phyloP scores from a whole-genome alignment of 2,797 vertebrate species.

The Eleutherodactylus coqui region DNA sequence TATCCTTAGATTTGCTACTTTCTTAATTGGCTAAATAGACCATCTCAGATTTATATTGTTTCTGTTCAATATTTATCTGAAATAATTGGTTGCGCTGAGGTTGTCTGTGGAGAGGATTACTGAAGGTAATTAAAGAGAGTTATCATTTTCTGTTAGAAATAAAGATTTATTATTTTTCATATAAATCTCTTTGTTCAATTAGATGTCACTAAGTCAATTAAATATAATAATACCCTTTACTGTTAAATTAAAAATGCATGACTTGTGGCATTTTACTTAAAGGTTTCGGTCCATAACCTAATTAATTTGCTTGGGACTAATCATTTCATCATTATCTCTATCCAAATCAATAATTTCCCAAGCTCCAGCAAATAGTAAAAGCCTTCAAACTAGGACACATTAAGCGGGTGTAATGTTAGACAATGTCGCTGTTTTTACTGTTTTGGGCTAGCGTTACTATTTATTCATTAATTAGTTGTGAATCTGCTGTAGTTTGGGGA shows the following conservation, averaged over 20 bases:
- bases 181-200: slow-evolving; percentile 35
- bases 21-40: slow-evolving; percentile 19
- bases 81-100: slow-evolving; percentile 17
- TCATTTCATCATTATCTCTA: not conserved
- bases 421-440: too few species aligned
- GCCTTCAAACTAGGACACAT: too few species aligned
- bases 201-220: slow-evolving; percentile 32
- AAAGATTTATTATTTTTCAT: not conserved
- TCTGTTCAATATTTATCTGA: slow-evolving; percentile 3
- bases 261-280: not conserved
- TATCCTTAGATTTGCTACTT: not conserved
- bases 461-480: too few species aligned
- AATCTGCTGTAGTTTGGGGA: too few species aligned
- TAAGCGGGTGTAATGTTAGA: too few species aligned
- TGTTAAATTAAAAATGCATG: not conserved
- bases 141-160: slow-evolving; percentile 9
- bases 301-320: not conserved
- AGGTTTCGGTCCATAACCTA: not conserved
- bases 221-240: slow-evolving; percentile 26
- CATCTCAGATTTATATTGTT: slow-evolving; percentile 14
- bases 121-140: slow-evolving; percentile 28
- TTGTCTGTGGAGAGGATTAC: slow-evolving; percentile 32
- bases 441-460: too few species aligned
- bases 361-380: too few species aligned
- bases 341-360: not conserved